Percentiles rank a stretch among this genome's conserved stretches.
phyloP scores from a whole-genome alignment of 2,797 vertebrate genomes.

The Stomatorhinus walkeri region DNA sequence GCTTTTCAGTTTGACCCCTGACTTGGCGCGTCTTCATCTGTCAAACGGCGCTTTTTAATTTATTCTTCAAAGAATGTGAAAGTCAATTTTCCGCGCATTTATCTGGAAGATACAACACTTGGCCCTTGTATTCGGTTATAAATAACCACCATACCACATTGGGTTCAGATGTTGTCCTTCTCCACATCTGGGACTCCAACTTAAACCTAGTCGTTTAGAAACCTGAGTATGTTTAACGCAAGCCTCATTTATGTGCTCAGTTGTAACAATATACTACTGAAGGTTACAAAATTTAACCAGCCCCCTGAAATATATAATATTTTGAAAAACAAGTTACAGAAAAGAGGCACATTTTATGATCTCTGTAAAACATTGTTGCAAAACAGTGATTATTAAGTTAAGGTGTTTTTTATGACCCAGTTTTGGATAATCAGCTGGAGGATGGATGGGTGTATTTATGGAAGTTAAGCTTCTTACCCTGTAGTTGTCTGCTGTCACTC shows the following conservation, averaged over 20 bases:
- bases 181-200: not conserved
- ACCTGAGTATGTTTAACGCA: not conserved
- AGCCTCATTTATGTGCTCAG: not conserved
- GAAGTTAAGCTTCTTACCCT: not conserved
- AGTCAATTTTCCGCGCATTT: not conserved
- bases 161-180: not conserved
- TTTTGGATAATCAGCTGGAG: not conserved
- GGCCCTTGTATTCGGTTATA: not conserved
- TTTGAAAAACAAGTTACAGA: not conserved
- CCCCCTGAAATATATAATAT: not conserved
- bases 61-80: not conserved
- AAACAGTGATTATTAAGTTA: not conserved
- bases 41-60: slow-evolving; percentile 21
- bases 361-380: not conserved
- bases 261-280: not conserved
- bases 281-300: not conserved
- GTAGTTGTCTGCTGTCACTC: not conserved
- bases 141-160: not conserved
- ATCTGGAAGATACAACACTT: not conserved
- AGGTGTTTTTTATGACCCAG: not conserved
- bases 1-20: slow-evolving; percentile 29
- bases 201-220: not conserved
- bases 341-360: not conserved
- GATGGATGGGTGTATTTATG: not conserved
- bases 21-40: slow-evolving; percentile 30